Conservation (phyloP, 2,797 vertebrate genomes). For the Cossypha heuglini region DNA sequence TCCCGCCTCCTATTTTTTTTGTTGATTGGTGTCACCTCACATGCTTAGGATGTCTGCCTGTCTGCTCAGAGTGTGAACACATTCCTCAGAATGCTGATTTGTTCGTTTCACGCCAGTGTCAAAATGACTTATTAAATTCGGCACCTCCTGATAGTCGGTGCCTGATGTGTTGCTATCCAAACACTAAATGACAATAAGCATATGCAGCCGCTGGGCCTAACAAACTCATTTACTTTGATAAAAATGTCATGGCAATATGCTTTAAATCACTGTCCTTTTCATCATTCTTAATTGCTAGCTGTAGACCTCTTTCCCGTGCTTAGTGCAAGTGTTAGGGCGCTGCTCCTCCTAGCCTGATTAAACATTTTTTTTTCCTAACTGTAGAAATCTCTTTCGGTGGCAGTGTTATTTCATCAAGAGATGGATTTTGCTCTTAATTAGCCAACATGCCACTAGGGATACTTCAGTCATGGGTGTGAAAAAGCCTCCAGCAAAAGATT, state of each 20-base stretch:
- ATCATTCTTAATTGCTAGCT: constrained; percentile 78
- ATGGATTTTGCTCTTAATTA: constrained; percentile 84
- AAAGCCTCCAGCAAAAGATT: constrained; percentile 78
- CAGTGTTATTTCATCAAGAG: constrained; percentile 81
- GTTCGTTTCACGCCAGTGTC: constrained; percentile 80
- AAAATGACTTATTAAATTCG: constrained; percentile 80
- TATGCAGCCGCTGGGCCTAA: constrained; percentile 76
- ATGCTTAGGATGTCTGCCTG: constrained; percentile 78
- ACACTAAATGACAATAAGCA: constrained; percentile 81
- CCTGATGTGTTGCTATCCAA: constrained; percentile 78
- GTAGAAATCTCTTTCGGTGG: constrained; percentile 70
- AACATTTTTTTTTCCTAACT: constrained; percentile 57
- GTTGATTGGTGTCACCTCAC: constrained; percentile 81
- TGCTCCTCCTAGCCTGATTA: constrained; percentile 74
- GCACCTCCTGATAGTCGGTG: constrained; percentile 71
- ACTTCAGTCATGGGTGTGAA: constrained; percentile 80
- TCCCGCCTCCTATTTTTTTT: constrained; percentile 49
- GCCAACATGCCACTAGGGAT: constrained; percentile 77
- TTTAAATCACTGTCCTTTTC: constrained; percentile 79
- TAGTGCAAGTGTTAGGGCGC: constrained; percentile 66
- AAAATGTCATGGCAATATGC: constrained; percentile 78
- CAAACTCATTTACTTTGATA: constrained; percentile 80
- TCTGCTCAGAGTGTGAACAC: constrained; percentile 80
- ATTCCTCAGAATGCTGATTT: constrained; percentile 79
- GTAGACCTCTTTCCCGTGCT: constrained; percentile 66